These are phyloP conservation scores for Leucophenga montana DNA, from an alignment of 2,888 invertebrate species.

Conservation along the genomic window DNA sequence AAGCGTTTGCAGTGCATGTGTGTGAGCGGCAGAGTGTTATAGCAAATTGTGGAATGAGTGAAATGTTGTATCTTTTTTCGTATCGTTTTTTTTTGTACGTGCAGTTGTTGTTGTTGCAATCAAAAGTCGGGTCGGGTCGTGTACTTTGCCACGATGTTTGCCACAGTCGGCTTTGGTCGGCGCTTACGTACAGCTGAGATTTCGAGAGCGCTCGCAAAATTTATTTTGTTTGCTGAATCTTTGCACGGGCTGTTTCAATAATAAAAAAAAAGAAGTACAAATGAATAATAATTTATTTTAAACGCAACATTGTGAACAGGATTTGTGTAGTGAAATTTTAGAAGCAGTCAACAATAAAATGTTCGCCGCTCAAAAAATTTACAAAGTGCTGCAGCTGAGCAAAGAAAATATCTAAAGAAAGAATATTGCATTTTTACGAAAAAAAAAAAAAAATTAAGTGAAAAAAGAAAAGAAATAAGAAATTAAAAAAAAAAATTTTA, in stretches of 20 bases:
- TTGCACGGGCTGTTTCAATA: conserved; percentile 24
- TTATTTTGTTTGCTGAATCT: conserved; percentile 41
- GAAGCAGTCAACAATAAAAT: background rate
- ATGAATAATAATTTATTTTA: conserved; percentile 32
- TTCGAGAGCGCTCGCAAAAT: conserved; percentile 67
- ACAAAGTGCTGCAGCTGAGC: conserved; percentile 19
- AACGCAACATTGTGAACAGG: conserved; percentile 12
- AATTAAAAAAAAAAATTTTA: conserved; percentile 24
- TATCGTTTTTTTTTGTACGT: conserved; percentile 74
- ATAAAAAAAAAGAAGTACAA: conserved; percentile 34
- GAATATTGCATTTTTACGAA: conserved; percentile 35
- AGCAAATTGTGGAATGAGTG: conserved; percentile 66
- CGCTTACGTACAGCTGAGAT: conserved; percentile 74
- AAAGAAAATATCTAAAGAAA: conserved; percentile 34
- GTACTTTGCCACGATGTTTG: conserved; percentile 75
- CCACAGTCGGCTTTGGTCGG: conserved; percentile 74
- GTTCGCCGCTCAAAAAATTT: conserved; percentile 28
- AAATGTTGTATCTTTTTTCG: conserved; percentile 74
- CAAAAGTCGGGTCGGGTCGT: conserved; percentile 74
- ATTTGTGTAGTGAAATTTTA: background rate
- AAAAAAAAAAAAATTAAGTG: conserved; percentile 30
- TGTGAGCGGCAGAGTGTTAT: conserved; percentile 49
- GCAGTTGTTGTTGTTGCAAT: no score
- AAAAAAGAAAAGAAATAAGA: conserved; percentile 24
- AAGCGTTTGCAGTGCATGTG: conserved; percentile 42